A percentile compares a stretch with the other conserved stretches of the same genome.
These are phyloP conservation scores for Tiliqua scincoides DNA, from an alignment of 2,113 vertebrate species.

Conservation along the genomic window DNA sequence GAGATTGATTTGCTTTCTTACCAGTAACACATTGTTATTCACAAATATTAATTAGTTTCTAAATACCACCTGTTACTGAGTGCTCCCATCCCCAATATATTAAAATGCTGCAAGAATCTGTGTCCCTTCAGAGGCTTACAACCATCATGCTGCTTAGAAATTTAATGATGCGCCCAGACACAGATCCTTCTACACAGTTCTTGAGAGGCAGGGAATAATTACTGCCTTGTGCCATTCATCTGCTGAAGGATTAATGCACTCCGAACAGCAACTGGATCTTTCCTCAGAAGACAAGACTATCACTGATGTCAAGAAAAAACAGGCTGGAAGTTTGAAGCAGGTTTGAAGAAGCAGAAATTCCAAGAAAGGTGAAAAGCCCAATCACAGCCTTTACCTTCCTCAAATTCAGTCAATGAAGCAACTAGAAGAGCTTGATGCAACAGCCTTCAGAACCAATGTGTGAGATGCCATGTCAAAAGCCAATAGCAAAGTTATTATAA, in stretches of 20 bases:
- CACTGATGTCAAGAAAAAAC: conserved; percentile 23
- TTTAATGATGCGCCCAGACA: conserved; percentile 51
- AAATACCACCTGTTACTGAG: conserved; percentile 58
- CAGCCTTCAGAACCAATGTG: conserved; percentile 27
- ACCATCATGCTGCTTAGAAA: neutral
- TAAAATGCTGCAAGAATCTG: conserved; percentile 10
- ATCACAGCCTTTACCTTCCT: conserved; percentile 16
- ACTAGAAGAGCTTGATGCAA: neutral
- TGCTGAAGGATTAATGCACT: conserved; percentile 46
- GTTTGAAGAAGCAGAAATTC: conserved; percentile 56
- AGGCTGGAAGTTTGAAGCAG: conserved; percentile 20
- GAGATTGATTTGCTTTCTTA: conserved; percentile 60
- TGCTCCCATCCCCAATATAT: neutral
- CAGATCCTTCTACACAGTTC: too few relatives aligned
- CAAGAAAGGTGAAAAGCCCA: conserved; percentile 29
- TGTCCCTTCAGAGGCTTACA: neutral
- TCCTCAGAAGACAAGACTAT: conserved; percentile 30
- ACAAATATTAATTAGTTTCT: conserved; percentile 62
- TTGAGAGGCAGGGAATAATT: conserved; percentile 56
- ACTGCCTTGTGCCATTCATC: conserved; percentile 48
- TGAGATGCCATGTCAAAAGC: conserved; percentile 53
- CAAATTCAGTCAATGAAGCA: conserved; percentile 18
- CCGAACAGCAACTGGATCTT: conserved; percentile 47
- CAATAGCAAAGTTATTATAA: conserved; percentile 42
- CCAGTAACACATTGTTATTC: conserved; percentile 50